Conservation (phyloP, 2,888 invertebrate species). For the Margaritifera margaritifera region DNA sequence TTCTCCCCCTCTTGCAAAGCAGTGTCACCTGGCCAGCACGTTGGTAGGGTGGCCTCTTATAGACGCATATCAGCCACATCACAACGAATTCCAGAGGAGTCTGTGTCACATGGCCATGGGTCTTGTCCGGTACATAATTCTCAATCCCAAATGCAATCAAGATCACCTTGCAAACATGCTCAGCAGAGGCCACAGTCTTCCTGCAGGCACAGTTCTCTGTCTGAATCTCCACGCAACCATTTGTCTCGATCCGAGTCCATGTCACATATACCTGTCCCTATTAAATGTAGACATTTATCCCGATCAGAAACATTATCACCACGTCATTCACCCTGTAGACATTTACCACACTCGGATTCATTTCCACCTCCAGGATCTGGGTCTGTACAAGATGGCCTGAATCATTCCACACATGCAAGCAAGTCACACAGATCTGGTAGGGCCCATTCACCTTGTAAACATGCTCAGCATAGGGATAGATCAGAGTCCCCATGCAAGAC, state of each 20-base stretch:
- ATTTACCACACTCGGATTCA: conserved; percentile 19
- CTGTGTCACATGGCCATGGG: too few relatives aligned
- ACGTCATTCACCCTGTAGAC: conserved; percentile 32
- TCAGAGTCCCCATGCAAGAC: conserved; percentile 19
- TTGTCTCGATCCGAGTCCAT: conserved; percentile 16
- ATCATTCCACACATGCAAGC: too few relatives aligned
- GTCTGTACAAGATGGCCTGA: neutral
- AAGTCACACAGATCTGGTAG: conserved; percentile 9
- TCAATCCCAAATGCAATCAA: too few relatives aligned
- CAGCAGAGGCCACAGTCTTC: too few relatives aligned
- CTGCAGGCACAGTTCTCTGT: neutral
- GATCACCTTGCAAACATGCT: too few relatives aligned
- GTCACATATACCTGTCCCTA: conserved; percentile 18
- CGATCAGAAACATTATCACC: conserved; percentile 37
- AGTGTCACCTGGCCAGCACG: too few relatives aligned
- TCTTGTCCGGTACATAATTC: too few relatives aligned
- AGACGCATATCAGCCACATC: too few relatives aligned
- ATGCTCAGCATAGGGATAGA: conserved; percentile 23
- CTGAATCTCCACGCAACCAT: conserved; percentile 18
- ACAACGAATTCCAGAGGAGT: too few relatives aligned
- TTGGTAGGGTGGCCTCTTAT: too few relatives aligned
- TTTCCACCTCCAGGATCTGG: conserved; percentile 18
- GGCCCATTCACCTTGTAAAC: conserved; percentile 34
- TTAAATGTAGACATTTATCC: conserved; percentile 31
- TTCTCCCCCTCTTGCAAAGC: too few relatives aligned